These are phyloP conservation scores for Lycodopsis pacificus DNA, from an alignment of 2,797 vertebrate genomes.

Conservation along the genomic window DNA sequence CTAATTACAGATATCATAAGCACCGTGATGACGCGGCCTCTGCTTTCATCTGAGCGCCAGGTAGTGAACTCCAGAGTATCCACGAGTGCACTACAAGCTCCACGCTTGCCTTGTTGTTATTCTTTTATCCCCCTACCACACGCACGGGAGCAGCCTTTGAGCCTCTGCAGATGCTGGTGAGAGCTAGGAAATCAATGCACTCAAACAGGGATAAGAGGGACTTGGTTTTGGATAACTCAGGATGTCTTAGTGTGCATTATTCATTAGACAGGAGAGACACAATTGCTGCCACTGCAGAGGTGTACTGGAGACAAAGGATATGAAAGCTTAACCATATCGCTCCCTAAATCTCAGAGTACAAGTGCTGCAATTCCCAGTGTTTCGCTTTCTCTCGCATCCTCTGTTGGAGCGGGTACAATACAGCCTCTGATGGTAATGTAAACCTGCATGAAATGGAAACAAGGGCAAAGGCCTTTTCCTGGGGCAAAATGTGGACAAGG, in stretches of 20 bases:
- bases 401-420: conserved; percentile 34
- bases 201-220: conserved; percentile 79
- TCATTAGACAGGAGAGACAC: conserved; percentile 74
- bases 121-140: conserved; percentile 64
- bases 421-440: conserved; percentile 31
- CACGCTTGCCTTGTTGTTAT: conserved; percentile 65
- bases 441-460: conserved; percentile 46
- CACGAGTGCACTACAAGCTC: conserved; percentile 55
- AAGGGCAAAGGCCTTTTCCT: conserved; percentile 8
- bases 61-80: conserved; percentile 53
- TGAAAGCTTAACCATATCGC: conserved; percentile 65
- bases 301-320: conserved; percentile 65
- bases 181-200: conserved; percentile 76
- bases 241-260: conserved; percentile 82
- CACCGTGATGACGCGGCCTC: conserved; percentile 26
- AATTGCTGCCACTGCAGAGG: conserved; percentile 59
- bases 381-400: conserved; percentile 34
- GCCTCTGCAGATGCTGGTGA: conserved; percentile 70
- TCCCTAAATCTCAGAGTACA: conserved; percentile 55
- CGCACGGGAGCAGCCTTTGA: conserved; percentile 62
- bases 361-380: conserved; percentile 41
- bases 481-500: neutral
- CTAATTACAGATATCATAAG: conserved; percentile 45
- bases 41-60: conserved; percentile 53
- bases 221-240: conserved; percentile 79